Evolutionary conservation across 2,113 vertebrate species (phyloP), one percentile per base, ranked within the genome.

Genomic region (Oenanthe melanoleuca): DNA sequence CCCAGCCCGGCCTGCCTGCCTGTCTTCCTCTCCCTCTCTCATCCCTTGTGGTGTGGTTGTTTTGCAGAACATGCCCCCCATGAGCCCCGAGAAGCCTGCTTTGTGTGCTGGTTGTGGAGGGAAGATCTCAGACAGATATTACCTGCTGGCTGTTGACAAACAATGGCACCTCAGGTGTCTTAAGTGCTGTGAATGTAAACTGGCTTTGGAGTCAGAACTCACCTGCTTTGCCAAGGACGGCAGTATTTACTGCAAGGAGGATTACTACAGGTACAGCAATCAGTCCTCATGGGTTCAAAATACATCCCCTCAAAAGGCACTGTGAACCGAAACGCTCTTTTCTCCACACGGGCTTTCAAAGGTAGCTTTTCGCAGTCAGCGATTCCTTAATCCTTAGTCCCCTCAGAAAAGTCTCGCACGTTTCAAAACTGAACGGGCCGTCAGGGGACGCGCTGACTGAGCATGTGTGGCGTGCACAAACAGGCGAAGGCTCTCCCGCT

Each of bases 191-290:
- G 99, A 99, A 98, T 99, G 99, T 98, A 99, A 99, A 98, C 98
- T 99, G 88, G 99, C 99, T 91, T 97, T 99, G 93, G 99, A 99
- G 97, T 99, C 99, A 50, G 99, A 99, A 97, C 98, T 99, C 95
- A 99, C 99, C 96, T 99, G 99, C 98, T 99, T 99, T 97, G 99
- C 99, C 97, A 99, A 99, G 98, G 99, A 99, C 98, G 99, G 99
- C 81, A 99, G 99, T 97, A 99, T 99, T 98, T 99, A 99, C 97
- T 99, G 99, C 98, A 99, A 99, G 98, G 99, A 99, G 97, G 99
- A 99, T 98, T 99, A 99, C 92, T 99, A 99, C 99, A 99, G 99
- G 99, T 99, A 99, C 97, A 96, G 91, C 90, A 78, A 67, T 33
- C 82, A 67, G 85, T 49, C 92, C 85, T 80, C 50, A 18, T 47